phyloP scores from a whole-genome alignment of 2,113 vertebrate genomes.

The Hippocampus comes region DNA sequence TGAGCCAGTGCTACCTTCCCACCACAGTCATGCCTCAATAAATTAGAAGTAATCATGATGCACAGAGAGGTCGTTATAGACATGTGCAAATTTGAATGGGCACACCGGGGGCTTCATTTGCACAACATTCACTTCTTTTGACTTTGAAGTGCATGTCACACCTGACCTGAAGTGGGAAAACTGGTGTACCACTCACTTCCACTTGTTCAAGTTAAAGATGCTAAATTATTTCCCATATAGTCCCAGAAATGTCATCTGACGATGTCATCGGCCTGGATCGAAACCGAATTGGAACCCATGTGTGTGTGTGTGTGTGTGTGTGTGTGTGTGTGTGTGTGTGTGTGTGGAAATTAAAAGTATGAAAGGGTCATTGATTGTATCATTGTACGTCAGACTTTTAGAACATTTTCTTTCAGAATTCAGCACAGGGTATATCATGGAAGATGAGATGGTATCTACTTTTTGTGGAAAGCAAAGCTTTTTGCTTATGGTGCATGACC shows the following conservation, averaged over 20 bases:
- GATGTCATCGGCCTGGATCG: too few relatives aligned
- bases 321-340: not conserved
- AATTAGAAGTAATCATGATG: slow-evolving; percentile 48
- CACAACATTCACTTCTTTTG: slow-evolving; percentile 51
- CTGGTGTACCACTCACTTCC: slow-evolving; percentile 44
- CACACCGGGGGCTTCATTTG: slow-evolving; percentile 58
- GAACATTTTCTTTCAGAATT: not conserved
- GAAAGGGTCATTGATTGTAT: too few relatives aligned
- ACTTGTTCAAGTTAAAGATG: slow-evolving; percentile 37
- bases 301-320: not conserved
- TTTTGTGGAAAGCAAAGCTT: slow-evolving; percentile 38
- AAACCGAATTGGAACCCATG: not conserved
- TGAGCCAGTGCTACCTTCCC: slow-evolving; percentile 29
- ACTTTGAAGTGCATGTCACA: slow-evolving; percentile 64
- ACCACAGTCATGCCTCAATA: slow-evolving; percentile 37
- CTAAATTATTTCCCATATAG: slow-evolving; percentile 9
- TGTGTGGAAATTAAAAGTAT: not conserved
- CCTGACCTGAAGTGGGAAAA: slow-evolving; percentile 55
- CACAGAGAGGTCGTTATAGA: slow-evolving; percentile 59
- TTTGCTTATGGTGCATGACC: slow-evolving; percentile 49
- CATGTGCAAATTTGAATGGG: slow-evolving; percentile 45
- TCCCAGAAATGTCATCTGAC: too few relatives aligned
- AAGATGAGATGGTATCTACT: slow-evolving; percentile 46
- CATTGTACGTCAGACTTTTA: not conserved
- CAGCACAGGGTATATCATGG: slow-evolving; percentile 39